phyloP scores from a whole-genome alignment of 2,113 vertebrate species.

The Benitochromis conjunctus region DNA sequence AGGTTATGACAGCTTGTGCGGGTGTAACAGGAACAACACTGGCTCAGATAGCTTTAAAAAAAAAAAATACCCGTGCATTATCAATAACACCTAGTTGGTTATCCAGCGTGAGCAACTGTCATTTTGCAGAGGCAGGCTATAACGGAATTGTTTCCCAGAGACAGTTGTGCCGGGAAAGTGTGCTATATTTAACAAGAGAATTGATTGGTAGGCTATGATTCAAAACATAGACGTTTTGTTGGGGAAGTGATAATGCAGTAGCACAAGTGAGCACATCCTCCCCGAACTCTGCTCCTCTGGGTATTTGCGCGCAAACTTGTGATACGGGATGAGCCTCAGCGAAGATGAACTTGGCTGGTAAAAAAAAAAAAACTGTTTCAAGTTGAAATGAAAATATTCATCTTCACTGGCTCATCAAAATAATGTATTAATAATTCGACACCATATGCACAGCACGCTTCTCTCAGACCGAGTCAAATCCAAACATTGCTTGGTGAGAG shows the following conservation, averaged over 20 bases:
- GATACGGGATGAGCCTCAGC: background rate
- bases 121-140: background rate
- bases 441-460: background rate
- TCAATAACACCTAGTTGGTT: background rate
- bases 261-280: background rate
- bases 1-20: background rate
- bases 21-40: background rate
- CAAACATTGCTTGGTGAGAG: background rate
- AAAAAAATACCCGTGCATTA: background rate
- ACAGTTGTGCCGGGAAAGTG: conserved; percentile 13
- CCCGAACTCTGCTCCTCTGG: background rate
- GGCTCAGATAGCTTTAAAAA: background rate
- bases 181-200: conserved; percentile 29
- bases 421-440: background rate
- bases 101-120: background rate
- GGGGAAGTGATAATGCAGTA: background rate
- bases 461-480: background rate
- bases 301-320: background rate
- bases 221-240: conserved; percentile 16
- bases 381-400: background rate
- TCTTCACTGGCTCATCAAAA: background rate
- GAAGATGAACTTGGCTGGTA: background rate
- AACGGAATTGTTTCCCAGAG: conserved; percentile 5
- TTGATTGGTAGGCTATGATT: conserved; percentile 24
- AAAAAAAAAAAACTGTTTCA: background rate